Percentiles rank a stretch among this genome's conserved stretches.
Conservation (phyloP, 2,888 invertebrate species). For the Cephalotes varians region DNA sequence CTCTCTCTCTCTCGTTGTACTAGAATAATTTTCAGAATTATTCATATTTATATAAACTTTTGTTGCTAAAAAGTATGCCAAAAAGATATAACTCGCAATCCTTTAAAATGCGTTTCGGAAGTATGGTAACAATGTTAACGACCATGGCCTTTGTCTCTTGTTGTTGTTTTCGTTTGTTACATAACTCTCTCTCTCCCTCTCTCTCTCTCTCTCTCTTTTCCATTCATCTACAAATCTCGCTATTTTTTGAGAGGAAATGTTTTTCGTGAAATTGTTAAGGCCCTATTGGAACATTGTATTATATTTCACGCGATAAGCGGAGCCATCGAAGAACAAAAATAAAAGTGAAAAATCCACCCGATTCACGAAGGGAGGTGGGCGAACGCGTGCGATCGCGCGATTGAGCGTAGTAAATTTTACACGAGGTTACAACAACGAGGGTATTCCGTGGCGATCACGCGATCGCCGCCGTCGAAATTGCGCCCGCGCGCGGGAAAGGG, state of each 20-base stretch:
- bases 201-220: neutral
- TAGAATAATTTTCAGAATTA: neutral
- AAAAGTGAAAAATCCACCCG: neutral
- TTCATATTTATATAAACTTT: neutral
- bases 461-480: conserved; percentile 32
- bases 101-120: conserved; percentile 24
- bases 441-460: conserved; percentile 41
- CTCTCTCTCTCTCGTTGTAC: no score
- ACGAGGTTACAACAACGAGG: conserved; percentile 22
- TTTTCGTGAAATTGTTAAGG: neutral
- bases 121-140: conserved; percentile 14
- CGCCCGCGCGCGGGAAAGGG: conserved; percentile 31
- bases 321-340: neutral
- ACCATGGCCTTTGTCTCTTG: neutral
- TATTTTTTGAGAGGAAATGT: neutral
- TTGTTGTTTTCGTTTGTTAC: neutral
- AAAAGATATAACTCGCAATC: neutral
- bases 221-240: neutral
- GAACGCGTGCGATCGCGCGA: conserved; percentile 26
- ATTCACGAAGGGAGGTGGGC: neutral
- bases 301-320: neutral
- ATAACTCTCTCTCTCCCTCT: no score
- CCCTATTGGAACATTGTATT: neutral
- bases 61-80: neutral
- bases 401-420: conserved; percentile 16